Base-by-base conservation (phyloP, 2,888 invertebrate species). In the Kuschelorhynchus macadamiae region DNA sequence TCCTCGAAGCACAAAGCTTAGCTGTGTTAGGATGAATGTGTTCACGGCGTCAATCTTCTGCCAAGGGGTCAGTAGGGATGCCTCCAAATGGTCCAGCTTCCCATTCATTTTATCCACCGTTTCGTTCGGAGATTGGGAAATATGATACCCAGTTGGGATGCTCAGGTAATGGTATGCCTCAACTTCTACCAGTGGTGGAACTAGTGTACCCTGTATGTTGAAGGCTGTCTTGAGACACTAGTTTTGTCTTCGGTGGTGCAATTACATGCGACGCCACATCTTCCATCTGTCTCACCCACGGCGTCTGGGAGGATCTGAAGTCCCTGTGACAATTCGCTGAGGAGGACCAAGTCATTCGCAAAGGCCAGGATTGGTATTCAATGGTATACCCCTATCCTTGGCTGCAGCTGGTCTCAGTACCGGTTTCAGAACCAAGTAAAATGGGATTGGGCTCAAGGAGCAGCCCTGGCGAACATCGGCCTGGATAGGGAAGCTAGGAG, bases 391-490 rank as follows among this genome's bases (percentile, higher is more conserved):
- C 39, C 9, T 52, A 21, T 2, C 12, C 25, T 16, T 33, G 4
- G 46, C 21, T 1, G 33, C n/a, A 1, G 44, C 49, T 0, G 53
- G 56, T n/a, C 67, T 33, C n/a, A 72, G 47, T 8, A 67, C 50
- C 1, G 70, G 70, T 17, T 73, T 71, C 5, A 73, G 25, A 0
- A 64, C 71, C 2, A 83, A 60, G 66, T 81, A 79, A 67, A 83
- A 81, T 0, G 81, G 18, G 1, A 80, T 74, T 0, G 79, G 78
- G 53, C 77, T 79, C 0, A 79, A 57, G 1, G 82, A 80, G 59
- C 76, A 76, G 2, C 81, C 82, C 71, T 81, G 80, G 1, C 76
- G 72, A 0, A 83, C 79, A 66, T 71, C 75, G 72, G 79, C 77
- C 78, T 76, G n/a, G n/a, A 71, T 62, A 2, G 36, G 30, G 33